phyloP scores from a whole-genome alignment of 2,113 vertebrate genomes.

The Chaetodon auriga region DNA sequence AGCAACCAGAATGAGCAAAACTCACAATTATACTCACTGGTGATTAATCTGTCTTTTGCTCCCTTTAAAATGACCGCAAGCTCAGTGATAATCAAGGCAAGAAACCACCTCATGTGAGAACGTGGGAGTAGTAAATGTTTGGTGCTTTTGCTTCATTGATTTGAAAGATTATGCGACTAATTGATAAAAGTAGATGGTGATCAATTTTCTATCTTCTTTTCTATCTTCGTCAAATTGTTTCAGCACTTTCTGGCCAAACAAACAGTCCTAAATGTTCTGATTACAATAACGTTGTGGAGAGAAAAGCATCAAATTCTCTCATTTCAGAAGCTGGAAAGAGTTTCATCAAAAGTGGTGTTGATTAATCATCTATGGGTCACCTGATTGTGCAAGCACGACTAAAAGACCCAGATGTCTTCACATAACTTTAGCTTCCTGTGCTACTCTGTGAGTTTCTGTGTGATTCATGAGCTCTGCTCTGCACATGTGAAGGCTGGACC shows the following conservation, averaged over 20 bases:
- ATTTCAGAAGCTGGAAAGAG: not conserved
- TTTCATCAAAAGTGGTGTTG: not conserved
- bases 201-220: not conserved
- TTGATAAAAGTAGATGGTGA: not conserved
- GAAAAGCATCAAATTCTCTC: not conserved
- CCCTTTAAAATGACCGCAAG: not conserved
- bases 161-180: not conserved
- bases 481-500: not conserved
- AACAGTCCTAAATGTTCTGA: not conserved
- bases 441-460: not conserved
- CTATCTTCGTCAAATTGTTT: no score
- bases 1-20: not conserved
- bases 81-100: not conserved
- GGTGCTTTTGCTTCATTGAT: not conserved
- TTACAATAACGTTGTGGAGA: not conserved
- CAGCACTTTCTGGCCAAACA: no score
- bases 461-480: not conserved
- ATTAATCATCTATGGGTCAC: not conserved
- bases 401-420: not conserved
- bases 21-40: no score
- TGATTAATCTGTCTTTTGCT: not conserved
- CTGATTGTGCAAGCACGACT: not conserved
- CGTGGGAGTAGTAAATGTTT: not conserved
- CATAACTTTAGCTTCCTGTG: not conserved
- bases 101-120: no score